Base-by-base conservation (phyloP, 2,888 invertebrate species). In the Synanthedon tipuliformis region DNA sequence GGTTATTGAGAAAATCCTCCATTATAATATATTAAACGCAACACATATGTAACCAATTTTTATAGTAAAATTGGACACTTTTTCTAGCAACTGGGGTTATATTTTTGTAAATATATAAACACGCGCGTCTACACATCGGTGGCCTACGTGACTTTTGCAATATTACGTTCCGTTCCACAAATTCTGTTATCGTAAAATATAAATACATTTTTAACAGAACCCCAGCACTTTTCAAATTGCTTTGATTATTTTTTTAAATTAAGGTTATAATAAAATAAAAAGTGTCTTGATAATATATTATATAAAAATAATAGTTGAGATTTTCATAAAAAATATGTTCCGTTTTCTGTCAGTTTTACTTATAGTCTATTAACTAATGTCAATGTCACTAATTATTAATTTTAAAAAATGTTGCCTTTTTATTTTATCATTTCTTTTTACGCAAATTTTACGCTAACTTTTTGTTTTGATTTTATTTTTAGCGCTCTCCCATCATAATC, bases 401-500 rank as follows among this genome's bases (percentile, higher is more conserved):
- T 34, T 2, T 8, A 2, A 8, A 34, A 34, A 34, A 34, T 34
- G 34, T 10, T 34, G 34, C 34, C 10, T 34, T 34, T 34, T 34
- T 5, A 34, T 10, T 34, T 34, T 10, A 34, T 23, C 2, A 34
- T 34, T 34, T 10, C 10, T 2, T 10, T 34, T 34, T 34, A 34
- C 34, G 34, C 27, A 8, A 27, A 1, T 1, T 27, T 27, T 27
- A 27, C 5, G 27, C 27, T 8, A 34, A 8, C 7, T 34, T 34
- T 34, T 45, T 12, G 2, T 13, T 45, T 45, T 45, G 13, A 13
- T 45, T n/a, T 45, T 0, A 11, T 3, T 70, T 73, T 52, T 58
- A 86, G 86, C 76, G 92, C 81, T 75, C 74, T 49, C 90, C 92
- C 0, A 90, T 95, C 55, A 90, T 92, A 56, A 93, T 95, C 57